Evolutionary conservation across 2,888 invertebrate species (phyloP).

Genomic region (Netelia virgata): DNA sequence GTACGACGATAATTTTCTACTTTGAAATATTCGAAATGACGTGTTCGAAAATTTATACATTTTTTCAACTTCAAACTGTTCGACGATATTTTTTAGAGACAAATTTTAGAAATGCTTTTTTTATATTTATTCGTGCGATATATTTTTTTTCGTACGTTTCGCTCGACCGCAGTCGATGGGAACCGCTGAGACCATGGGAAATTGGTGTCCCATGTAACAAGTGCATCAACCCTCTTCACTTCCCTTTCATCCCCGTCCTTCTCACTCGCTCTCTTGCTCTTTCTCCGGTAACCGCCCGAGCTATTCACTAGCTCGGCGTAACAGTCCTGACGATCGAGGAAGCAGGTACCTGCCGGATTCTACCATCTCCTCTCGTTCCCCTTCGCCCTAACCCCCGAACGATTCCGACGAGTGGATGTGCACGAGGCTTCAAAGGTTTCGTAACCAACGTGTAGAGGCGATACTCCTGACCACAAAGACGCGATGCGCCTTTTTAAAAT

Average conservation of each 20-base stretch:
- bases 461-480: slow-evolving; percentile 44
- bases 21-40: too few relatives aligned
- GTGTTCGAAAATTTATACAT: too few relatives aligned
- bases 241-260: slow-evolving; percentile 56
- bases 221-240: slow-evolving; percentile 75
- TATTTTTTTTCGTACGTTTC: too few relatives aligned
- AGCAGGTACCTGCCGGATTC: slow-evolving; percentile 62
- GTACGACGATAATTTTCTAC: too few relatives aligned
- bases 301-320: slow-evolving; percentile 54
- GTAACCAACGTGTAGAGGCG: slow-evolving; percentile 5
- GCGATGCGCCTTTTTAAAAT: background rate
- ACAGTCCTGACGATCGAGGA: slow-evolving; percentile 51
- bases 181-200: slow-evolving; percentile 72
- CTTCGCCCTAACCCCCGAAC: slow-evolving; percentile 12
- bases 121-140: too few relatives aligned
- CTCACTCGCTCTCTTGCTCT: slow-evolving; percentile 13
- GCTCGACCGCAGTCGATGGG: slow-evolving; percentile 53
- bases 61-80: background rate
- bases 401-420: slow-evolving; percentile 10
- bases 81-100: background rate
- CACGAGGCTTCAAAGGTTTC: slow-evolving; percentile 13
- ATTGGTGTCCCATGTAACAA: slow-evolving; percentile 75
- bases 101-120: too few relatives aligned
- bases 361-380: slow-evolving; percentile 36
- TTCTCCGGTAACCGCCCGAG: slow-evolving; percentile 43